These are phyloP conservation scores for Apaloderma vittatum DNA, from an alignment of 2,113 vertebrate species.

Conservation along the genomic window DNA sequence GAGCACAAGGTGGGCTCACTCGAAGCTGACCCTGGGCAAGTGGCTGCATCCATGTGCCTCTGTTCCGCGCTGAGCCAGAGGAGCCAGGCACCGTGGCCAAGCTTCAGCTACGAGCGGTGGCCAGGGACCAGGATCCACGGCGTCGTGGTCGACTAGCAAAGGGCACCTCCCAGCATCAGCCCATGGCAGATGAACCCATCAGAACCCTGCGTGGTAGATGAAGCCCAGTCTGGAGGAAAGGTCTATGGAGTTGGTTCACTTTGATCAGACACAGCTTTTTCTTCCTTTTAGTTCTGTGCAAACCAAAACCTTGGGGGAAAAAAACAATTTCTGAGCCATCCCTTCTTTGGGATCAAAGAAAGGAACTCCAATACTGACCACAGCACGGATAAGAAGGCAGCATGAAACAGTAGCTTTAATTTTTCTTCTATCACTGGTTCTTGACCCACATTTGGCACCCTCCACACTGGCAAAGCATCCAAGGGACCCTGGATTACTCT, in stretches of 20 bases:
- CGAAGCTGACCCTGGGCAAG: rapidly evolving
- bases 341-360: neutral
- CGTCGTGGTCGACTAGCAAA: rapidly evolving
- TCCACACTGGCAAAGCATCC: neutral
- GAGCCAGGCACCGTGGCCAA: neutral
- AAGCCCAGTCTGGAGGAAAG: neutral
- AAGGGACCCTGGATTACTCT: neutral
- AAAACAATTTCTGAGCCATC: neutral
- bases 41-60: rapidly evolving
- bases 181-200: neutral
- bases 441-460: neutral
- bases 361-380: neutral
- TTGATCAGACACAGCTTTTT: neutral
- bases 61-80: neutral
- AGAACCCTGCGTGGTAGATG: neutral
- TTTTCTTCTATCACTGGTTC: neutral
- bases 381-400: neutral
- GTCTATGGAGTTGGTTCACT: neutral
- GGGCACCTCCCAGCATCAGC: neutral
- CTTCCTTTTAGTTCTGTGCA: neutral
- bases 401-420: neutral
- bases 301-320: neutral
- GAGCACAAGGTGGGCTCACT: neutral
- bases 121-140: neutral
- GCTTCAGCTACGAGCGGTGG: neutral